Evolutionary conservation across 2,888 invertebrate genomes (phyloP), one percentile per base, ranked within the genome.

Genomic region (Pandemis corylana): DNA sequence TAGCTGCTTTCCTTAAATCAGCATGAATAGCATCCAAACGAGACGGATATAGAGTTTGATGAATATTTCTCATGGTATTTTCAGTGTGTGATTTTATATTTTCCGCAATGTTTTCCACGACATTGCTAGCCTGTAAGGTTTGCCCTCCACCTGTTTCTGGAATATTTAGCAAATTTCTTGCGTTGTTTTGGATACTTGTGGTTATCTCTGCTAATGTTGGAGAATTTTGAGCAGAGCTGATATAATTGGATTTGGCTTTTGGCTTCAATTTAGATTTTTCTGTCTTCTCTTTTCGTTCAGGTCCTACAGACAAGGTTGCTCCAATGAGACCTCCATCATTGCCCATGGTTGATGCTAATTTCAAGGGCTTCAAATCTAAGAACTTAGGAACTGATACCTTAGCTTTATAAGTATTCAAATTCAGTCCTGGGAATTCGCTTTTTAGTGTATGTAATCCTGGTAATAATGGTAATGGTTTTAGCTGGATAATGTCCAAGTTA

Each of bases 321-420:
- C 84, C 86, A 49, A 86, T 72, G 15, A 84, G 74, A 61, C 81
- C 80, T 51, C 80, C 79, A 28, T 80, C 81, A 66, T 83, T 83
- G 9, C 82, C 78, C 20, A 86, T 75, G n/a, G 81, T 77, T 36
- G 89, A 85, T 72, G 85, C 83, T 5, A 85, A 72, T 68, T 84
- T 85, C 12, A 88, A 70, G 67, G 89, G 85, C 76, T 85, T 87
- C 2, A 89, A 74, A 28, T 83, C 79, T 15, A 90, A 78, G 59
- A 83, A 81, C 44, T 85, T 83, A 5, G 89, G 88, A 28, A 85
- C 69, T 1, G 87, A 80, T 51, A 90, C 72, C 79, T 85, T 88
- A n/a, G 86, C 79, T 77, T 82, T 87, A 72, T 82, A 87, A 2
- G 85, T 83, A 71, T 87, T 85, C 56, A 89, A 79, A 76, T 84